Conservation (phyloP, 2,888 invertebrate species). For the Antheraea yamamai region DNA sequence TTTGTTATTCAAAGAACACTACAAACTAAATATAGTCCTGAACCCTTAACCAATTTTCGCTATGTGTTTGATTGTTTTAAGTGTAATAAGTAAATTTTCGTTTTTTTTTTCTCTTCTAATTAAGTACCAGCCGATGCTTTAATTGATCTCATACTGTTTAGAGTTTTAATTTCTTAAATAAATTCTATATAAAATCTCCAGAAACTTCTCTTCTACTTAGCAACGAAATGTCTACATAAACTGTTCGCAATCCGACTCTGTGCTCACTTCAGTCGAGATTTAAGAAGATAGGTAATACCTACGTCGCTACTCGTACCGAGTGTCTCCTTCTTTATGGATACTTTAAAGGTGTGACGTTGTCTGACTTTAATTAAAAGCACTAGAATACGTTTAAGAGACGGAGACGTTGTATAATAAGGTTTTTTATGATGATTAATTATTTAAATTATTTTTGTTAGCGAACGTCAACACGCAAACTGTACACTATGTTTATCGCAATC, state of each 20-base stretch:
- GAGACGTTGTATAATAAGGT: not conserved
- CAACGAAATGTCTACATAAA: not conserved
- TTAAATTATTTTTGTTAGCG: not conserved
- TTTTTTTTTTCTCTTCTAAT: too few species aligned
- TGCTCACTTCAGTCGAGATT: slow-evolving; percentile 54
- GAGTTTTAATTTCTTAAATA: not conserved
- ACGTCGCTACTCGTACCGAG: slow-evolving; percentile 42
- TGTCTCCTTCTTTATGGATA: slow-evolving; percentile 51
- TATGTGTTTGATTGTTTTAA: too few species aligned
- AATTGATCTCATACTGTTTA: too few species aligned
- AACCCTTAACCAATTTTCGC: too few species aligned
- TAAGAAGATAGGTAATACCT: slow-evolving; percentile 65
- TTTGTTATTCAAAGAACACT: too few species aligned
- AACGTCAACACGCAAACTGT: not conserved
- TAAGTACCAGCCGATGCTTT: too few species aligned
- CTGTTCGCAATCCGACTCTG: slow-evolving; percentile 36
- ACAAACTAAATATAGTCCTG: too few species aligned
- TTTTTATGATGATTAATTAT: not conserved
- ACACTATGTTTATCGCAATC: not conserved
- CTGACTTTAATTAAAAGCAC: slow-evolving; percentile 54
- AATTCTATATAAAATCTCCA: not conserved
- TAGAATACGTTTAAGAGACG: slow-evolving; percentile 5
- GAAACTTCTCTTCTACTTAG: not conserved
- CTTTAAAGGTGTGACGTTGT: slow-evolving; percentile 50
- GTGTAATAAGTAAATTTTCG: too few species aligned